phyloP scores from a whole-genome alignment of 2,888 invertebrate genomes.

The Disparrhopalites patrizii region DNA sequence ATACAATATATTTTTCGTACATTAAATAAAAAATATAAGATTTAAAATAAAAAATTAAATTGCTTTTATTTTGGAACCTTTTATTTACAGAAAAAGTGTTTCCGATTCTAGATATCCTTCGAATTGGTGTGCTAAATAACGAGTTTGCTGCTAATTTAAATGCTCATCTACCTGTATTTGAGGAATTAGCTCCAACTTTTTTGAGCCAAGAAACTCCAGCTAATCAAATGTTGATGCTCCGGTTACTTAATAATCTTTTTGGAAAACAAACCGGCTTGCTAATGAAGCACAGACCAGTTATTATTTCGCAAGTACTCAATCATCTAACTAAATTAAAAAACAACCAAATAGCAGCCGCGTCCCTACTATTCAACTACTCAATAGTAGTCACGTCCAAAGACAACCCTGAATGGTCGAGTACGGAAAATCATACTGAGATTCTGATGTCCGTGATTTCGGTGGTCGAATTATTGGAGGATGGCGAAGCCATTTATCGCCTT shows the following conservation, averaged over 20 bases:
- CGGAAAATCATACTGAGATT: conserved; percentile 70
- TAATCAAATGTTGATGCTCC: conserved; percentile 73
- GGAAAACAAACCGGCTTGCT: conserved; percentile 58
- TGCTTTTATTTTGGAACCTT: too few species aligned
- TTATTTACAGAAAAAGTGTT: conserved; percentile 65
- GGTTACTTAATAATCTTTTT: conserved; percentile 78
- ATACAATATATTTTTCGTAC: too few species aligned
- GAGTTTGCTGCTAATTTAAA: conserved; percentile 54
- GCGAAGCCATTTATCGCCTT: conserved; percentile 43
- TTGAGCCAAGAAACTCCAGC: conserved; percentile 57
- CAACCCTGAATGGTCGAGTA: conserved; percentile 59
- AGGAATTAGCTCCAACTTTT: conserved; percentile 50
- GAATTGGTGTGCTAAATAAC: conserved; percentile 70
- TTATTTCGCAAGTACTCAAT: conserved; percentile 58
- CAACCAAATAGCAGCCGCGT: conserved; percentile 70
- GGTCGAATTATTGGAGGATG: conserved; percentile 48
- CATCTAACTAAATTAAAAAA: conserved; percentile 59
- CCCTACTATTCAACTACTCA: conserved; percentile 68
- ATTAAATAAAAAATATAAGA: too few species aligned
- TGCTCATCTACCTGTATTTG: conserved; percentile 50
- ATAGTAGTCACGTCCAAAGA: conserved; percentile 55
- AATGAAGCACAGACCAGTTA: conserved; percentile 57
- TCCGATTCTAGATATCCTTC: conserved; percentile 81
- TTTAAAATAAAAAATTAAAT: too few species aligned
- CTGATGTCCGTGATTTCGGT: conserved; percentile 75